Conservation (phyloP, 2,888 invertebrate genomes). For the Thalpophila matura region DNA sequence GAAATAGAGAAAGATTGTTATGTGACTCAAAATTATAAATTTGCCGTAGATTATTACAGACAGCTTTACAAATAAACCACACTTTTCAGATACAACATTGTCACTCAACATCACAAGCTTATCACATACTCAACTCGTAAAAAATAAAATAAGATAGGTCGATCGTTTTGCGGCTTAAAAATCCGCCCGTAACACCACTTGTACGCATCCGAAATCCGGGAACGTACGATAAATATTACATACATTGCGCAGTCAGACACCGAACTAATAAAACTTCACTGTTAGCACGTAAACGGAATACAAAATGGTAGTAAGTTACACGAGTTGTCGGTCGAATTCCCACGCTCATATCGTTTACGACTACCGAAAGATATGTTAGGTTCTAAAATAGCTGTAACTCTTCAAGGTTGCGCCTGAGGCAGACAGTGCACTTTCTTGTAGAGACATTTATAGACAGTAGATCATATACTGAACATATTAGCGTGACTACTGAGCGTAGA, state of each 20-base stretch:
- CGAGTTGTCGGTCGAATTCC: slow-evolving; percentile 33
- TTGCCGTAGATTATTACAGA: too few species aligned
- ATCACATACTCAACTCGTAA: slow-evolving; percentile 11
- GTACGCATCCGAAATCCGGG: slow-evolving; percentile 42
- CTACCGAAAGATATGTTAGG: slow-evolving; percentile 25
- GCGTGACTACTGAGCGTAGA: too few species aligned
- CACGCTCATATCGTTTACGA: slow-evolving; percentile 47
- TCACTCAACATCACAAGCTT: neutral
- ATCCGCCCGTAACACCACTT: slow-evolving; percentile 22
- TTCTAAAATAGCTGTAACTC: slow-evolving; percentile 34
- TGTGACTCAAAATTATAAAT: too few species aligned
- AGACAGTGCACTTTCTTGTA: slow-evolving; percentile 5
- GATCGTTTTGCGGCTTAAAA: slow-evolving; percentile 40
- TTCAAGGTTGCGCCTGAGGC: slow-evolving; percentile 5
- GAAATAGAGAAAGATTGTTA: too few species aligned
- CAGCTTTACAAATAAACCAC: neutral
- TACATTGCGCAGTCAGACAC: slow-evolving; percentile 49
- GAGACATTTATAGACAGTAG: neutral
- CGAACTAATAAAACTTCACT: slow-evolving; percentile 66
- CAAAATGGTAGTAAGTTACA: slow-evolving; percentile 36
- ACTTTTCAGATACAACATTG: neutral
- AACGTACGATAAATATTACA: slow-evolving; percentile 58
- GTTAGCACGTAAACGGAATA: slow-evolving; percentile 58
- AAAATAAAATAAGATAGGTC: slow-evolving; percentile 37
- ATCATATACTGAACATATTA: too few species aligned